phyloP scores from a whole-genome alignment of 2,888 invertebrate genomes.

The Linnaemya vulpina region DNA sequence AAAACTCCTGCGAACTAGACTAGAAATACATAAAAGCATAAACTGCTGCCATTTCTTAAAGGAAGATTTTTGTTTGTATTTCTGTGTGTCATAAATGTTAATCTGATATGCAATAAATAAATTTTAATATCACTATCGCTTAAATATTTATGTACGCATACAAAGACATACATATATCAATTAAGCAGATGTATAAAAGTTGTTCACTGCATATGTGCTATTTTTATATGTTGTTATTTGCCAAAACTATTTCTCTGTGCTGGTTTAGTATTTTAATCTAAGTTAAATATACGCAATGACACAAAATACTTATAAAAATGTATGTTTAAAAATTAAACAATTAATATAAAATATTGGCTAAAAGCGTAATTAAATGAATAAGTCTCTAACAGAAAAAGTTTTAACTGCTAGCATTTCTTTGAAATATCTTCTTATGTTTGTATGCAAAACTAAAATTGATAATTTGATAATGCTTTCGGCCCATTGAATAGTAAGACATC shows the following conservation, averaged over 20 bases:
- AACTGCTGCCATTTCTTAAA: too few species aligned
- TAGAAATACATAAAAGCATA: too few species aligned
- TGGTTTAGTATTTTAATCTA: neutral
- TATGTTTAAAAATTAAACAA: neutral
- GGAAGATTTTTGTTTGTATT: too few species aligned
- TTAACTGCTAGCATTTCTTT: too few species aligned
- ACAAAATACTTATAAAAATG: neutral
- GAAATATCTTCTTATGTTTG: too few species aligned
- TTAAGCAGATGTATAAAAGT: neutral
- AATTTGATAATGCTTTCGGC: too few species aligned
- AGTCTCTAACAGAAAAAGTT: neutral
- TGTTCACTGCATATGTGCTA: neutral
- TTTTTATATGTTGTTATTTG: conserved; percentile 39
- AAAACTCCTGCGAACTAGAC: too few species aligned
- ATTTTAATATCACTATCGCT: neutral
- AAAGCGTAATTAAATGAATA: conserved; percentile 14
- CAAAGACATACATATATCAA: neutral
- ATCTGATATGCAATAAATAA: neutral
- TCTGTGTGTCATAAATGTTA: too few species aligned
- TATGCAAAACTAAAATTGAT: too few species aligned
- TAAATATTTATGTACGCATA: neutral
- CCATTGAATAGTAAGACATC: too few species aligned
- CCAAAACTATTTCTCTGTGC: neutral
- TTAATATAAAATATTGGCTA: neutral
- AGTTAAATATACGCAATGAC: neutral